A percentile compares a stretch with the other conserved stretches of the same genome.
phyloP scores from a whole-genome alignment of 1,140 invertebrate genomes.

The Macrosteles quadrilineatus region DNA sequence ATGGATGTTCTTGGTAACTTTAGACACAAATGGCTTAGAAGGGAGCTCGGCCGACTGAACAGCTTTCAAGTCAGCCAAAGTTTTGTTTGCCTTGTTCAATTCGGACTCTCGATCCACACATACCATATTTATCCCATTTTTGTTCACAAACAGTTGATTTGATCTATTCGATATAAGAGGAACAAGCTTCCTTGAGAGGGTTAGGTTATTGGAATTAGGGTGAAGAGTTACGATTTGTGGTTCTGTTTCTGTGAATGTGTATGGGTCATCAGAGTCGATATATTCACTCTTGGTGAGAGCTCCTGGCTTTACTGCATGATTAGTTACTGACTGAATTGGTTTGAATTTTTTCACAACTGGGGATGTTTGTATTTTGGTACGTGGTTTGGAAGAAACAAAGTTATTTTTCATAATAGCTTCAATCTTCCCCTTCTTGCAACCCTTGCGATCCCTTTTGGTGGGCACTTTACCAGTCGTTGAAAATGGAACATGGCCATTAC shows the following conservation, averaged over 20 bases:
- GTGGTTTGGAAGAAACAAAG: conserved; percentile 40
- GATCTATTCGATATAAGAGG: conserved; percentile 24
- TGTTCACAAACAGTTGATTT: conserved; percentile 23
- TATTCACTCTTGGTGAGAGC: conserved; percentile 32
- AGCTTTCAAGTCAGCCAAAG: not conserved
- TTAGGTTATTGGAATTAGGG: conserved; percentile 8
- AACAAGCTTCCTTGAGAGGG: conserved; percentile 12
- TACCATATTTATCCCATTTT: conserved; percentile 28
- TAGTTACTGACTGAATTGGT: conserved; percentile 48
- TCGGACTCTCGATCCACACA: conserved; percentile 10
- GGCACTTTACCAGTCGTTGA: conserved; percentile 51
- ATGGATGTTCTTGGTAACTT: not conserved
- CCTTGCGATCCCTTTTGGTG: conserved; percentile 55
- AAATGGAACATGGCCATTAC: conserved; percentile 60
- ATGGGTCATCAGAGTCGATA: conserved; percentile 40
- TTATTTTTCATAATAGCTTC: conserved; percentile 46
- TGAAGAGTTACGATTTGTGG: conserved; percentile 36
- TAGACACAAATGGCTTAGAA: conserved; percentile 28
- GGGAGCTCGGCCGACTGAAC: conserved; percentile 38
- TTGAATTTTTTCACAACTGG: conserved; percentile 48
- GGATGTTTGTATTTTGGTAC: conserved; percentile 33
- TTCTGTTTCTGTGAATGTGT: conserved; percentile 42
- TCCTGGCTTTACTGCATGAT: conserved; percentile 36
- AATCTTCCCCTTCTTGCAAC: conserved; percentile 52
- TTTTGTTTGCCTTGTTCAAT: not conserved